Conservation (phyloP, 2,113 vertebrate species). For the Eretmochelys imbricata region DNA sequence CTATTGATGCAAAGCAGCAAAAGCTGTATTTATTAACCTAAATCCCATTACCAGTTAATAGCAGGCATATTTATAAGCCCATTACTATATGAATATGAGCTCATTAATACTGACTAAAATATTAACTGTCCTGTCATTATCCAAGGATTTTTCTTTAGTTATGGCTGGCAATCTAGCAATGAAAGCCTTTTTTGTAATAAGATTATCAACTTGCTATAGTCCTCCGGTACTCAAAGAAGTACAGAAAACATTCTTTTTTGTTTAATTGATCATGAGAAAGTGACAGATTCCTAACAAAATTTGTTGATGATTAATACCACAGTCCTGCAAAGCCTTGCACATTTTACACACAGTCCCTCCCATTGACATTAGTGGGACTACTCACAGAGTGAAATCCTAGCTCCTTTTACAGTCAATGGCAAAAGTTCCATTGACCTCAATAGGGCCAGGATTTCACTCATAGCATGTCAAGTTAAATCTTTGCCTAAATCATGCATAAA, state of each 20-base stretch:
- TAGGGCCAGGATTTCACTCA: neutral
- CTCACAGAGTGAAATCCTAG: neutral
- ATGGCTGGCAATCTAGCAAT: neutral
- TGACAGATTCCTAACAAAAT: neutral
- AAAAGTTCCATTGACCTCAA: neutral
- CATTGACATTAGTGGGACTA: neutral
- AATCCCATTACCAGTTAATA: neutral
- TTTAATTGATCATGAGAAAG: neutral
- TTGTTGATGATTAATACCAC: neutral
- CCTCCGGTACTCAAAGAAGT: neutral
- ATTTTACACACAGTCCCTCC: neutral
- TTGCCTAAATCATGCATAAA: too few species aligned
- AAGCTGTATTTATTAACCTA: neutral
- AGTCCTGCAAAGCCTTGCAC: neutral
- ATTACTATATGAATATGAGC: neutral
- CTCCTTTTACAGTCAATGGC: neutral
- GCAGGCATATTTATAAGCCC: neutral
- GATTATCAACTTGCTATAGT: neutral
- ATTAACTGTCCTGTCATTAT: neutral
- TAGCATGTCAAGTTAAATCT: neutral
- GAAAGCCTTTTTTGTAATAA: neutral
- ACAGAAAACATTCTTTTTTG: neutral
- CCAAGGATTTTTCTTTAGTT: neutral
- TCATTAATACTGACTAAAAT: neutral
- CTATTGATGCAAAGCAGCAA: neutral